Conservation (phyloP, 1,140 invertebrate species). For the Dinoponera quadriceps region DNA sequence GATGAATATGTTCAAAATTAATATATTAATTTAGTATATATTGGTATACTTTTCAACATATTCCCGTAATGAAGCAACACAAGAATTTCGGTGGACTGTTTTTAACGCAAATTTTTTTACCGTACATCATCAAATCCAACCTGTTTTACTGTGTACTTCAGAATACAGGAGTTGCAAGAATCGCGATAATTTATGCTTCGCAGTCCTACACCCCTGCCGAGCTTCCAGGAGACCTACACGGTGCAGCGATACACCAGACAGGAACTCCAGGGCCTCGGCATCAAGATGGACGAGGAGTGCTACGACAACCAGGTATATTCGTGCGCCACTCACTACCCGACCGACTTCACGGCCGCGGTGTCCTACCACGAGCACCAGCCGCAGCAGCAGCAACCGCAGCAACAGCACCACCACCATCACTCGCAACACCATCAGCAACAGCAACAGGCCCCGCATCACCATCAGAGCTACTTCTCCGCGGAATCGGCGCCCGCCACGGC, state of each 20-base stretch:
- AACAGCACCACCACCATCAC: constrained; percentile 77
- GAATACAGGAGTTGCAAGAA: neutral
- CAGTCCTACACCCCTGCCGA: constrained; percentile 90
- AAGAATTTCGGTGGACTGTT: too few species aligned
- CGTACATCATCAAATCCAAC: too few species aligned
- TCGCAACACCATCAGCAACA: constrained; percentile 72
- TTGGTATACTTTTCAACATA: too few species aligned
- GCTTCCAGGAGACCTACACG: constrained; percentile 95
- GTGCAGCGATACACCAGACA: constrained; percentile 88
- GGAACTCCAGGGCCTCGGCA: constrained; percentile 87
- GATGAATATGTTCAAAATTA: too few species aligned
- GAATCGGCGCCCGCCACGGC: constrained; percentile 76
- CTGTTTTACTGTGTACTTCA: too few species aligned
- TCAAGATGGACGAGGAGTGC: constrained; percentile 93
- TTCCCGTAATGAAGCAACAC: too few species aligned
- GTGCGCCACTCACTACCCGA: constrained; percentile 86
- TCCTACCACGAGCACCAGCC: constrained; percentile 88
- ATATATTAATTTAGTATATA: too few species aligned
- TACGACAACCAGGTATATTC: constrained; percentile 87
- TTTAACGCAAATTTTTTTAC: too few species aligned
- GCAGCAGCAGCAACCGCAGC: constrained; percentile 85
- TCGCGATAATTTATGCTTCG: constrained; percentile 9
- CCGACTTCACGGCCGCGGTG: constrained; percentile 84
- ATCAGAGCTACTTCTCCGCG: constrained; percentile 77
- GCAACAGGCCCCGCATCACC: constrained; percentile 72